Conservation (phyloP, 1,140 invertebrate genomes). For the Aplysia californica region DNA sequence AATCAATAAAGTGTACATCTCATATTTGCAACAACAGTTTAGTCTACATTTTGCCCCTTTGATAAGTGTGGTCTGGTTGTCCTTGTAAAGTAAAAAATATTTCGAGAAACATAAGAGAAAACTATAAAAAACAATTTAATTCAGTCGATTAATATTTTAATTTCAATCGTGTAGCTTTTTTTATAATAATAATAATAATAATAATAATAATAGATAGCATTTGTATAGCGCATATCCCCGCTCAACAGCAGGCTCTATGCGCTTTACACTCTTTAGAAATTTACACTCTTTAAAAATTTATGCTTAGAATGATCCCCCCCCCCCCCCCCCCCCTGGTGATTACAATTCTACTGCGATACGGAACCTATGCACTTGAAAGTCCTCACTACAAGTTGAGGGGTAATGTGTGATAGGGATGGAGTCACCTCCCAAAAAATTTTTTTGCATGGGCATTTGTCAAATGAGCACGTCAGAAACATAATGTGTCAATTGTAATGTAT, state of each 20-base stretch:
- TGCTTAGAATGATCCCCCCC: too few relatives aligned
- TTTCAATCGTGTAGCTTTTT: neutral
- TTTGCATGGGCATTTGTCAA: neutral
- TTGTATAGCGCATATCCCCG: too few relatives aligned
- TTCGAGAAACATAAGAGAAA: too few relatives aligned
- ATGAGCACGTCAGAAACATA: neutral
- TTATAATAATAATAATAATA: neutral
- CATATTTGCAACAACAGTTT: neutral
- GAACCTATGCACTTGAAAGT: too few relatives aligned
- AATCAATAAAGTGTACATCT: too few relatives aligned
- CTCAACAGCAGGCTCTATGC: too few relatives aligned
- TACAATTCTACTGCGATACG: neutral
- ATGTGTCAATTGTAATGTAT: too few relatives aligned
- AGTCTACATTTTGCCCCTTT: neutral
- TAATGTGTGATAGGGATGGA: too few relatives aligned
- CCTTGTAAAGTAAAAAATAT: too few relatives aligned
- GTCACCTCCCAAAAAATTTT: neutral
- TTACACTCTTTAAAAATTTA: neutral
- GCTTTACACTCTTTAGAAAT: neutral
- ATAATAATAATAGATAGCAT: neutral
- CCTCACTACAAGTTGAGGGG: too few relatives aligned
- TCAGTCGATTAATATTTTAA: neutral
- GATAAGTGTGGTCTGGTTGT: neutral
- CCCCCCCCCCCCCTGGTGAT: neutral
- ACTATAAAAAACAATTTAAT: neutral